Evolutionary conservation across 2,888 invertebrate genomes (phyloP).

Genomic region (Allolobophora icterica): DNA sequence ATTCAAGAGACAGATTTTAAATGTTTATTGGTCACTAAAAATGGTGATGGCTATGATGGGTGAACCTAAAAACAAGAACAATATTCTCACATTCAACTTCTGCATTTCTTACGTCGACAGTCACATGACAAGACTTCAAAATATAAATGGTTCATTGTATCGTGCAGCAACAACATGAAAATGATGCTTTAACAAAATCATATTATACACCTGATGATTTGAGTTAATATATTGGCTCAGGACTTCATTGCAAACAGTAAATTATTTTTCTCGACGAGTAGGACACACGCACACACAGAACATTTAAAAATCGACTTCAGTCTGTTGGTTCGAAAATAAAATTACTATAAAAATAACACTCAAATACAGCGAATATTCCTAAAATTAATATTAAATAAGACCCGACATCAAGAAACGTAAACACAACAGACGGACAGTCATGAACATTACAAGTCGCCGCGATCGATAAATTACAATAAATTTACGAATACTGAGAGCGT

Average conservation of each 20-base stretch:
- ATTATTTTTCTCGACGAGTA: neutral
- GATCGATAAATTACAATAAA: slow-evolving; percentile 13
- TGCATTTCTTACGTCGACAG: neutral
- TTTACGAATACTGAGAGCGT: neutral
- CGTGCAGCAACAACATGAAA: neutral
- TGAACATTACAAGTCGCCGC: neutral
- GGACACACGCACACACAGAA: neutral
- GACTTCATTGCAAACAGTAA: neutral
- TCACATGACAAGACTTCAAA: neutral
- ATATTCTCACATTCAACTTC: neutral
- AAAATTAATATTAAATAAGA: slow-evolving; percentile 14
- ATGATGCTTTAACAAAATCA: neutral
- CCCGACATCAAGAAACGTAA: neutral
- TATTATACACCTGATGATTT: neutral
- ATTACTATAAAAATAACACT: slow-evolving; percentile 17
- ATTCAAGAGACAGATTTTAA: neutral
- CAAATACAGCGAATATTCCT: neutral
- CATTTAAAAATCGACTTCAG: neutral
- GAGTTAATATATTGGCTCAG: neutral
- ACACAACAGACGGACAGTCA: neutral
- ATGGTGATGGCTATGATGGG: neutral
- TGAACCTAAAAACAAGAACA: neutral
- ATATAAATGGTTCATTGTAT: neutral
- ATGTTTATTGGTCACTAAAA: neutral
- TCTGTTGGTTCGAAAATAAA: neutral